Evolutionary conservation across 2,113 vertebrate species (phyloP).

Genomic region (Callospermophilus lateralis): DNA sequence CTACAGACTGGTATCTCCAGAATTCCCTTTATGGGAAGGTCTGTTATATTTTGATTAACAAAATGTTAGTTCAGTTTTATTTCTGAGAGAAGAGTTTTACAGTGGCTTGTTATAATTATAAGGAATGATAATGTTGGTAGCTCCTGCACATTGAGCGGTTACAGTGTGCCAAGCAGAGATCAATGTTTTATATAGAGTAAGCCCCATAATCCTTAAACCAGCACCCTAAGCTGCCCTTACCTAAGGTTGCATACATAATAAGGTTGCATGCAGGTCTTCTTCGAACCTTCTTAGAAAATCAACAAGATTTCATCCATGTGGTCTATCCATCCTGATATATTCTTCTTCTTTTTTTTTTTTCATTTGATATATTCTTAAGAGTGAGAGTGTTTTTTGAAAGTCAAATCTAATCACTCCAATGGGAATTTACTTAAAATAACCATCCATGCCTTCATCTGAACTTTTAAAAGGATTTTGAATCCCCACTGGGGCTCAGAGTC

Average conservation of each 20-base stretch:
- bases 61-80: constrained; percentile 40
- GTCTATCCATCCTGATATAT: not conserved
- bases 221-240: not conserved
- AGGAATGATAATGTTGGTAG: not conserved
- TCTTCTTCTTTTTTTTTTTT: no score
- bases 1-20: not conserved
- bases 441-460: constrained; percentile 26
- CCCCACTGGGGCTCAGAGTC: not conserved
- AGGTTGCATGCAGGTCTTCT: no score
- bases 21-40: constrained; percentile 54
- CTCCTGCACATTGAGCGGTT: not conserved
- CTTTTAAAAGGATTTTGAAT: not conserved
- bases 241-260: not conserved
- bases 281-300: not conserved
- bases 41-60: constrained; percentile 25
- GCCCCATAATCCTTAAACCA: not conserved
- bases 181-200: not conserved
- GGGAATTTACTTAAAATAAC: constrained; percentile 57
- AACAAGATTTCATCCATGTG: not conserved
- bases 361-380: not conserved
- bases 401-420: constrained; percentile 49
- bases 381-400: constrained; percentile 14
- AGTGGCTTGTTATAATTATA: not conserved
- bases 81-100: not conserved
- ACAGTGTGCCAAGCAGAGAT: not conserved